Base-by-base conservation (phyloP, 2,888 invertebrate genomes). In the Eilema griseolum region DNA sequence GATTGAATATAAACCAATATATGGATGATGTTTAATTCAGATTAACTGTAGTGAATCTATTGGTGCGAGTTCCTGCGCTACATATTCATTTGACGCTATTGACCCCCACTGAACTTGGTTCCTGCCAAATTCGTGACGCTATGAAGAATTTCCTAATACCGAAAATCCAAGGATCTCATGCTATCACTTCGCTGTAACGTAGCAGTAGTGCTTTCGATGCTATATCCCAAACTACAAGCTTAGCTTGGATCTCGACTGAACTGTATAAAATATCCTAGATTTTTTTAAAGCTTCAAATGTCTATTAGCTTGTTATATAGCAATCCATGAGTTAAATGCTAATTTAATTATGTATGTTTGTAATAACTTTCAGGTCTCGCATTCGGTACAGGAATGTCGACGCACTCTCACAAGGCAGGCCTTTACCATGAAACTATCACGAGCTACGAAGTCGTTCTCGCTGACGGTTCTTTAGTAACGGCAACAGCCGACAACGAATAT, bases 341-440 rank as follows among this genome's bases (percentile, higher is more conserved):
- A 52, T 52, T 20, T 20, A 46, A 20, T 1, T 20, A 52, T 10
- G 3, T n/a, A 52, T 52, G 20, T n/a, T 10, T 8, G 33, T 61
- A 12, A 61, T 0, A 76, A 31, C 67, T 80, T 82, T 14, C 86
- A 95, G 95, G 97, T 61, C 90, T 97, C 28, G 97, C 97, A 0
- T 94, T 97, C 86, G 97, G 97, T 20, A 96, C 96, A 0, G 97
- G 97, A n/a, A 97, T 97, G 97, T 97, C 97, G 0, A 97, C 97
- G 0, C 96, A 97, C 88, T 97, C 97, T 0, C 97, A 97, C 89
- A 96, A 97, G 86, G 96, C 96, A 0, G 97, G 97, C 24, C 93
- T 97, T 31, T 97, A 96, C 90, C 97, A 97, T 84, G 97, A 97
- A 87, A 96, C 96, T 0, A 95, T 97, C 64, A 91, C 91, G 10